Evolutionary conservation across 2,888 invertebrate genomes (phyloP), one percentile per base, ranked within the genome.

Genomic region (Eupeodes latifasciatus): DNA sequence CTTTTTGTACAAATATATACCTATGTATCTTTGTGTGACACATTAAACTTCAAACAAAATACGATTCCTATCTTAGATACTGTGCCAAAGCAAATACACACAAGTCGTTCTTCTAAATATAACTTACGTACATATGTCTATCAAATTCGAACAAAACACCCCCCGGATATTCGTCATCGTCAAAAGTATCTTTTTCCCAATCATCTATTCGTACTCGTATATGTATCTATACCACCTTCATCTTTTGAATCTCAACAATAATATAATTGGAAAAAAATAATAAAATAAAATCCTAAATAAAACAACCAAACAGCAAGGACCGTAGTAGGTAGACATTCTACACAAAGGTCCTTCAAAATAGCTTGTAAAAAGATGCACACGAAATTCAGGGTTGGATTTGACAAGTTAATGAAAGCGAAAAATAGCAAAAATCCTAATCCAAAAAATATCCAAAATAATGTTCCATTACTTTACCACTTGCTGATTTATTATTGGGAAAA

Each of bases 41-140:
- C 85, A 88, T 78, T 88, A 67, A 78, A 88, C 81, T 88, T 88
- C 85, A 85, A 88, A 85, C 81, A 88, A 74, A 85, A 36, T 64
- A 55, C 74, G 80, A 85, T 88, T 69, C 49, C 64, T 81, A 83
- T 85, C 88, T 81, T 7, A 40, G 40, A 57, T 72, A 69, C 75
- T 77, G 64, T 81, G 85, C 81, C 85, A 88, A 85, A 81, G 74
- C 85, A 85, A 88, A 88, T 81, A 88, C 40, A 40, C 40, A 40
- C 81, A 81, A 85, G 81, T 88, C 85, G 67, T 74, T 81, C 62
- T 79, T 82, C 27, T 69, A 61, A 77, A 85, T 74, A 80, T 55
- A 64, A 27, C 77, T 12, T 64, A 44, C 3, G 12, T 16, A 5
- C 3, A 3, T 4, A 14, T 7, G 34, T 7, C 4, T 40, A 40